Evolutionary conservation across 92 coral and sea anemone genomes (phyloP), one percentile per base, ranked within the genome.

Genomic region (Blastomussa wellsi): DNA sequence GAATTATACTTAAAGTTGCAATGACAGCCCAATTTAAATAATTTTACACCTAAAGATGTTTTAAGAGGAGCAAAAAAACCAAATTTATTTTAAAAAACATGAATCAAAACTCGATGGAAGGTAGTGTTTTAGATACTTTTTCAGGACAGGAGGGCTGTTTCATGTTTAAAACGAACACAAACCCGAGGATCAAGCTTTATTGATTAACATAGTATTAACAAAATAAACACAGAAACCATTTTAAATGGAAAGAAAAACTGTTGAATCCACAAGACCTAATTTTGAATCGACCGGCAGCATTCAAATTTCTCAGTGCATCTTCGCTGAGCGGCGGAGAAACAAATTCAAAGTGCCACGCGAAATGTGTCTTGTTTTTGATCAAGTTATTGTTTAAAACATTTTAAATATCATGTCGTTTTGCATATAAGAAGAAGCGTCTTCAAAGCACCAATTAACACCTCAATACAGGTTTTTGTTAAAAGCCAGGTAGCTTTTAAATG

Each of bases 381-480:
- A 5, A 5, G 11, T 52, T 53, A 71, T 70, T 82, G 86, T 51
- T 71, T 82, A 36, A 82, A 72, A 51, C 86, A 82, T 53, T 71
- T 82, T 26, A 66, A 82, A 28, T 20, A 66, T 71, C 72, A 81
- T 76, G 62, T 49, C 78, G 48, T 71, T 35, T 71, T 70, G 78
- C 76, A 71, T 51, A 60, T 81, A 81, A 82, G 71, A 36, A n/a
- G 78, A 38, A 52, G 49, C 78, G 42, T 71, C 55, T 70, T 82
- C 37, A 42, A 38, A 47, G 44, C 78, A 53, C 41, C 86, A 82
- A 70, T 82, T 82, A 72, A 39, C 86, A 82, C 86, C 36, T 72
- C 67, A 49, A 68, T 69, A 68, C 42, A 37, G 26, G 60, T 32
- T 33, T 73, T 70, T 82, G 51, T 55, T 53, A 38, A 73, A 44